Base-by-base conservation (phyloP, 2,113 vertebrate species). In the Elgaria multicarinata region DNA sequence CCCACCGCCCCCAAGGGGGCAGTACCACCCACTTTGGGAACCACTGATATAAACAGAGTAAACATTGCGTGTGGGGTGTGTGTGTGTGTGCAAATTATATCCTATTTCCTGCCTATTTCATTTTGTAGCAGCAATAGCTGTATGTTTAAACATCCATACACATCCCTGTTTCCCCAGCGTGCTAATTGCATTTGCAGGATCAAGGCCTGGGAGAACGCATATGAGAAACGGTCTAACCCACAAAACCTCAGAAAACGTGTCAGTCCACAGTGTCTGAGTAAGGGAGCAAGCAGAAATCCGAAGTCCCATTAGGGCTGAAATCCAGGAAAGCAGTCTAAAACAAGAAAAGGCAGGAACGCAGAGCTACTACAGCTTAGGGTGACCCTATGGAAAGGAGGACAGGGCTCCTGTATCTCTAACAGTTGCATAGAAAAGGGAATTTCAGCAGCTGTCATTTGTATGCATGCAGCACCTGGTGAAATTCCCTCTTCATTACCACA, bases 131-230 rank as follows among this genome's bases (percentile, higher is more conserved):
- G 7, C 67, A 20, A 33, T 75, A 53, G 28, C 44, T 0, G 1
- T 53, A 22, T 9, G 0, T 1, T 0, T 53, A 28, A 28, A 0
- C 2, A 62, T 0, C 0, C 0, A 0, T 71, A 20, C 74, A 22
- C 1, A 0, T 80, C 13, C 55, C 36, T 42, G n/a, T 39, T 55
- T 50, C n/a, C 28, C 50, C n/a, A 22, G 18, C 42, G 46, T 28
- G n/a, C 71, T 72, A n/a, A n/a, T n/a, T n/a, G n/a, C n/a, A n/a
- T n/a, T 74, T 85, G 24, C 31, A 53, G 22, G 50, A 85, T n/a
- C 33, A 55, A 74, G 67, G 20, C n/a, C 44, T 4, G 3, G 33
- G 9, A 7, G 44, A 71, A 53, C 53, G 6, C 33, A 72, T 46
- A 74, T 20, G n/a, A 55, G 66, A 84, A 50, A 9, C 50, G 42